Base-by-base conservation (phyloP, 1,140 invertebrate species). In the Saccostrea echinata region DNA sequence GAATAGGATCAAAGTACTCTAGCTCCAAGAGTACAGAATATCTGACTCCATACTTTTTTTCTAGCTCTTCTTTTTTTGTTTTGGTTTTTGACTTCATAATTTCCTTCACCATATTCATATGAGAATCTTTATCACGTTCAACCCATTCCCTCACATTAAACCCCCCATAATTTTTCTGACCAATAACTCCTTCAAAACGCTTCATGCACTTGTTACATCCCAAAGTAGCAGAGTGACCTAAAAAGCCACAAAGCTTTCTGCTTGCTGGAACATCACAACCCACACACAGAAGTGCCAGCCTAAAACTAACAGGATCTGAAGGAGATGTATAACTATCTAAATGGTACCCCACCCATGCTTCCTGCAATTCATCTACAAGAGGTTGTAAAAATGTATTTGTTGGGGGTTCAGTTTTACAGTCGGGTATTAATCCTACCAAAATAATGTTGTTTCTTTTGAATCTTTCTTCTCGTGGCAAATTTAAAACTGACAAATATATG, bases 201-300 rank as follows among this genome's bases (percentile, higher is more conserved):
- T 86, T 88, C 12, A 21, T 11, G 52, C 89, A 90, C 81, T 87
- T 90, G 24, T 80, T 52, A 86, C 88, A 90, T 27, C 90, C 90
- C 52, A 86, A 43, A 33, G 30, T 86, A 43, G 88, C 90, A 1
- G 33, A 68, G 30, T 89, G 90, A 18, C 83, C 88, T 11, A 87
- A 43, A 84, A 90, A 90, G 24, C 90, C 90, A 86, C 87, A 88
- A 11, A 88, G 35, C 76, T 90, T 90, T n/a, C n/a, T n/a, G n/a
- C n/a, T n/a, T n/a, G n/a, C n/a, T n/a, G n/a, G n/a, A n/a, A n/a
- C n/a, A n/a, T n/a, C n/a, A n/a, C n/a, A n/a, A n/a, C n/a, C n/a
- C n/a, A n/a, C n/a, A n/a, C n/a, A n/a, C n/a, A n/a, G 13, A 27
- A 89, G 16, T 76, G 88, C 88, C 18, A 86, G 52, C 24, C 80